A percentile compares a stretch with the other conserved stretches of the same genome.
These are phyloP conservation scores for Oncorhynchus mykiss DNA, from an alignment of 2,113 vertebrate genomes.

Conservation along the genomic window DNA sequence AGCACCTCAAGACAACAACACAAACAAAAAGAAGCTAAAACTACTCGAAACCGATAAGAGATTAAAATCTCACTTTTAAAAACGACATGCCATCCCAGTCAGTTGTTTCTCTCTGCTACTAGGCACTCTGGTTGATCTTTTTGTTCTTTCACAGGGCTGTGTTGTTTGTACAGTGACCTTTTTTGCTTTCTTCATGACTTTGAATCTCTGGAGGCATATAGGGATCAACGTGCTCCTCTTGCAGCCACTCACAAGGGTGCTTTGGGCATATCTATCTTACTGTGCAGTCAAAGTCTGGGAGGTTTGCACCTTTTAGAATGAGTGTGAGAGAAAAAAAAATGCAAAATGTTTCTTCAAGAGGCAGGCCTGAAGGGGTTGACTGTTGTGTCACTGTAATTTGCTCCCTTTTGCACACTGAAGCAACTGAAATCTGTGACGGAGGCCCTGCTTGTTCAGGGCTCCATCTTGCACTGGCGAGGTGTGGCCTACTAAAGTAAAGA, in stretches of 20 bases:
- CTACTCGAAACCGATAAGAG: slow-evolving; percentile 7
- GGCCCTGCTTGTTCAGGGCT: slow-evolving; percentile 10
- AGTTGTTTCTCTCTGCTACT: slow-evolving; percentile 11
- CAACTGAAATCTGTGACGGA: slow-evolving; percentile 43
- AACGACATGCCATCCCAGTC: slow-evolving; percentile 2
- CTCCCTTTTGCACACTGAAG: slow-evolving; percentile 64
- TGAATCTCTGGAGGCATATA: slow-evolving; percentile 20
- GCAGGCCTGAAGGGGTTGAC: background rate
- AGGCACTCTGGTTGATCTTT: slow-evolving; percentile 26
- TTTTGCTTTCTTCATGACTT: slow-evolving; percentile 14
- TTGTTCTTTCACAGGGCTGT: slow-evolving; percentile 51
- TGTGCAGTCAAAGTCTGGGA: slow-evolving; percentile 2
- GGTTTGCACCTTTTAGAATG: background rate
- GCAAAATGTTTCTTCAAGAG: slow-evolving; percentile 1
- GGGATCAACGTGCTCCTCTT: slow-evolving; percentile 13
- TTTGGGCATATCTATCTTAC: background rate
- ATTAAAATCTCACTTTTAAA: background rate
- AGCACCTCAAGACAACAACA: slow-evolving; percentile 50
- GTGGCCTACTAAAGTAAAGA: slow-evolving; percentile 29
- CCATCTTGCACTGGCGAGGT: slow-evolving; percentile 36
- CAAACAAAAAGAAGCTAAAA: slow-evolving; percentile 40
- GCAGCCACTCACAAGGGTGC: background rate
- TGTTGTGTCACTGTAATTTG: slow-evolving; percentile 46
- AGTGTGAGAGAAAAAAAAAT: background rate
- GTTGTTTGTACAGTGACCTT: slow-evolving; percentile 22